Base-by-base conservation (phyloP, 92 coral and sea anemone genomes). In the Desmophyllum pertusum region DNA sequence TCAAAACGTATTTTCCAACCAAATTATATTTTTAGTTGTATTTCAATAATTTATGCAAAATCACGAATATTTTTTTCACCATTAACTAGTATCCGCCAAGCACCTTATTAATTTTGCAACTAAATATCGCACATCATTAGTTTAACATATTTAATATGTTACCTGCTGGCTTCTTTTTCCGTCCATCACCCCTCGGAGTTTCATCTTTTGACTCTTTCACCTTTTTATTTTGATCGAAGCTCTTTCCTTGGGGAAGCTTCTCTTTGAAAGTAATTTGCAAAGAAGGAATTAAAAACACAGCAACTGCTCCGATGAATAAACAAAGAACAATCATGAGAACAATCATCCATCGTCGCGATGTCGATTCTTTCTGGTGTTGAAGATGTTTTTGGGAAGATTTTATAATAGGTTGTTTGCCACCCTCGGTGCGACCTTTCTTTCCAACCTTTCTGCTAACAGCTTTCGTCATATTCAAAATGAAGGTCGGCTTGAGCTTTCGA, bases 401-500 rank as follows among this genome's bases (percentile, higher is more conserved):
- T 77, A 55, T 77, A 31, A 76, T n/a, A 37, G 84, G 38, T 10
- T 35, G 65, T 68, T 36, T 80, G 35, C 50, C 81, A n/a, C 63
- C 64, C 29, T 39, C 85, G 19, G 43, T 61, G 41, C 42, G 81
- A 18, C 70, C 45, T 76, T 74, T 85, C 29, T 89, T 89, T 50
- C 64, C 76, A 17, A 86, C 2, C 35, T 84, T 80, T 6, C 89
- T 77, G 69, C 59, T 75, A 23, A 61, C 70, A 33, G 65, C n/a
- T 18, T 81, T 79, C 64, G 89, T 74, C 92, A 89, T 89, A 43
- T 82, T 87, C 33, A 48, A 48, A 67, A 38, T 36, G 38, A 37
- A 50, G 76, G 39, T 79, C 36, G 31, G 31, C 3, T 33, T 36
- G 76, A 50, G 25, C 73, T 37, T 18, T 46, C 31, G 13, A 68